A percentile compares a stretch with the other conserved stretches of the same genome.
Conservation (phyloP, 2,797 vertebrate genomes). For the Uromys caudimaculatus region DNA sequence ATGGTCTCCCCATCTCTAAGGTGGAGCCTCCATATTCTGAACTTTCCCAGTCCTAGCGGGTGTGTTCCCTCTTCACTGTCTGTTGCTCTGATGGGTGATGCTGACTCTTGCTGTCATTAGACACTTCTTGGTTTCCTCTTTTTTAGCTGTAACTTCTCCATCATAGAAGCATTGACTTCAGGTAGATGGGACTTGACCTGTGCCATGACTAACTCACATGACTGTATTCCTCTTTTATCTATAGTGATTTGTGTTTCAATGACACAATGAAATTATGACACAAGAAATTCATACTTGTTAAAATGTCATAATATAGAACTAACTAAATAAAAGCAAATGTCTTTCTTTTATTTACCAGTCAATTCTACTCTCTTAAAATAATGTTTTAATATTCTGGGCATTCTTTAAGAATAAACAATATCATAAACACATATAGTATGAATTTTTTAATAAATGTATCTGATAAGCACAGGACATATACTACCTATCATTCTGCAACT, state of each 20-base stretch:
- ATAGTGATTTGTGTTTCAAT: constrained; percentile 26
- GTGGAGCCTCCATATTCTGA: neutral
- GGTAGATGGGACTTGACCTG: neutral
- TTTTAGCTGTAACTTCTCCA: neutral
- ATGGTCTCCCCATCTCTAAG: neutral
- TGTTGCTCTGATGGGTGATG: neutral
- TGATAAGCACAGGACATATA: neutral
- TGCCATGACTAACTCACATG: neutral
- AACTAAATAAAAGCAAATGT: neutral
- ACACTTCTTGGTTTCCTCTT: neutral
- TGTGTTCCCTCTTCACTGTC: neutral
- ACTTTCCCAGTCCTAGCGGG: neutral
- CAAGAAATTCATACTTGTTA: constrained; percentile 12
- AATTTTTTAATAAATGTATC: neutral
- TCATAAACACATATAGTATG: neutral
- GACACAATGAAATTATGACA: neutral
- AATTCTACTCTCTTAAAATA: neutral
- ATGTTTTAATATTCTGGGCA: neutral
- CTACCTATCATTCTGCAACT: neutral
- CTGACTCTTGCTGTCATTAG: neutral
- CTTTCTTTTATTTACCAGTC: neutral
- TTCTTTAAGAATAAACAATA: neutral
- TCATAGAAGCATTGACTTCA: neutral
- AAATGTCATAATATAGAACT: neutral
- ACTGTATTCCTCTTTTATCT: neutral